Evolutionary conservation across 2,888 invertebrate species (phyloP), one percentile per base, ranked within the genome.

Genomic region (Miltochrista miniata): DNA sequence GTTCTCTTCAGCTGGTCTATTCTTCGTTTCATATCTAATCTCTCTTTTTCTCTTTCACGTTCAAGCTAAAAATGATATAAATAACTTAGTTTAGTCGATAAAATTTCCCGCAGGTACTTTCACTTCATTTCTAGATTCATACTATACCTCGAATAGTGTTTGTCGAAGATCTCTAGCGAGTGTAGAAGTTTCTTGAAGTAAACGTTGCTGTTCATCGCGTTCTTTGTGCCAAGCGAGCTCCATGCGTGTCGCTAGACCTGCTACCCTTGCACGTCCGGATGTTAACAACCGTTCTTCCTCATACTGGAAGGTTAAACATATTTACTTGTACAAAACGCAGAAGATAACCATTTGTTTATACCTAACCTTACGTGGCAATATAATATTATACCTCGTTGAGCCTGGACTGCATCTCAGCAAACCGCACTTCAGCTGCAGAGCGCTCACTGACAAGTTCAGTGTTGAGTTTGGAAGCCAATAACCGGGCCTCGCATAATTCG

Each of bases 151-250:
- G 72, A 96, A 96, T 31, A 97, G 92, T 0, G 97, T 97, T 83
- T 97, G 97, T 11, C 97, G 92, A 42, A 98, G 87, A 81, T 98
- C 98, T 54, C 97, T 92, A 0, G 98, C 97, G 54, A 98, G 92
- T 0, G 97, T 97, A 35, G 97, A 96, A 0, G 97, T 97, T 88
- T 98, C 98, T 78, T 97, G 97, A 30, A 98, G 86, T 35, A 98
- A 85, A n/a, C 97, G 92, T 67, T 97, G 97, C 72, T 97, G 97
- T 72, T 98, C 98, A 79, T 97, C 97, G 15, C 98, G 93, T 83
- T 98, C 98, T 79, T 97, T 98, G 74, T 97, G 97, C 98, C 98
- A 98, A 0, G 97, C 97, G 12, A 98, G 90, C 79, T 98, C 98
- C 93, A 98, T 95, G 46, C 96, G 94, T 1, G 98, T 96, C 71